A percentile compares a stretch with the other conserved stretches of the same genome.
phyloP scores from a whole-genome alignment of 2,113 vertebrate genomes.

The Hassar affinis region DNA sequence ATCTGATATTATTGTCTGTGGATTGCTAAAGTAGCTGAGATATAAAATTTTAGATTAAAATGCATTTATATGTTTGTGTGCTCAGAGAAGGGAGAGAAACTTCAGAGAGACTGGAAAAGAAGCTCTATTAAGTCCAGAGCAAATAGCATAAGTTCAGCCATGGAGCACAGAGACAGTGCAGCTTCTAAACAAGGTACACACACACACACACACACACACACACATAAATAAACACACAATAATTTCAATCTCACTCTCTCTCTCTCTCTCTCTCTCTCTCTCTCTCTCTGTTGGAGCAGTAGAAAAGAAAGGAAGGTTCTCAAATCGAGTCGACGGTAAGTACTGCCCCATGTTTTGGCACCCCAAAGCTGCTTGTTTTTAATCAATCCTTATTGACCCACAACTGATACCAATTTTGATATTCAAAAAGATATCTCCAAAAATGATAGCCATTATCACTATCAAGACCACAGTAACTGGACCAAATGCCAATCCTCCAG shows the following conservation, averaged over 20 bases:
- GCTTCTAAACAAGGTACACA: conserved; percentile 54
- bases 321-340: conserved; percentile 67
- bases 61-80: conserved; percentile 15
- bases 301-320: conserved; percentile 57
- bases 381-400: too few species aligned
- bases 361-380: too few species aligned
- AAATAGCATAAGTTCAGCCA: conserved; percentile 60
- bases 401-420: neutral
- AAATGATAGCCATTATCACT: neutral
- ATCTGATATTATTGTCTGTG: neutral
- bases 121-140: conserved; percentile 62
- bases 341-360: neutral
- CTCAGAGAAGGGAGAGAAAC: conserved; percentile 59
- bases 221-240: neutral
- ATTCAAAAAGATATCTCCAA: neutral
- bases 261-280: neutral
- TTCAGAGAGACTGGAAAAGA: conserved; percentile 63
- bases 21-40: neutral
- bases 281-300: conserved; percentile 27
- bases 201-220: neutral
- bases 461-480: too few species aligned
- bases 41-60: too few species aligned
- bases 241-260: too few species aligned
- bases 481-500: too few species aligned
- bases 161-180: conserved; percentile 34